Conservation (phyloP, 2,888 invertebrate species). For the Cheilosia pagana region DNA sequence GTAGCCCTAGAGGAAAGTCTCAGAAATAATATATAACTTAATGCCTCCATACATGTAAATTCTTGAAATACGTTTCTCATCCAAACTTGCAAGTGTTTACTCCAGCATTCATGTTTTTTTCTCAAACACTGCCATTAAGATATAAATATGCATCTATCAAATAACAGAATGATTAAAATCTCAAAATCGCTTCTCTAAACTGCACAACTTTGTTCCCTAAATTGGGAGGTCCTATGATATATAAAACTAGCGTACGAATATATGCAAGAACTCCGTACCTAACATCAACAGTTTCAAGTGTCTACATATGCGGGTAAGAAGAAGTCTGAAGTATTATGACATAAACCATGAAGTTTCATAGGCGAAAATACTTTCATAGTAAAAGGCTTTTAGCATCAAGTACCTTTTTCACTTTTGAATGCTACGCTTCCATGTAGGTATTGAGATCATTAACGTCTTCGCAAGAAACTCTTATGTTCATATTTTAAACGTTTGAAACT, state of each 20-base stretch:
- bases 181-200: neutral
- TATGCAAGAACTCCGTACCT: neutral
- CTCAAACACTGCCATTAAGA: neutral
- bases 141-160: neutral
- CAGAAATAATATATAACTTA: no score
- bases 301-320: conserved; percentile 9
- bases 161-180: neutral
- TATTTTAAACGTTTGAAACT: neutral
- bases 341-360: conserved; percentile 50
- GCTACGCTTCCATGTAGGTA: neutral
- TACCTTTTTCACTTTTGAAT: conserved; percentile 34
- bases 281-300: neutral
- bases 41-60: no score
- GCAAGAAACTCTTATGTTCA: conserved; percentile 1
- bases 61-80: no score
- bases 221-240: neutral
- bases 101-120: no score
- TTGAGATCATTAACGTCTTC: conserved; percentile 8
- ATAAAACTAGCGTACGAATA: neutral
- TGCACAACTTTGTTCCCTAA: neutral
- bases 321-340: conserved; percentile 48
- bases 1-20: no score
- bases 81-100: no score
- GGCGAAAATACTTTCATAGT: conserved; percentile 45
- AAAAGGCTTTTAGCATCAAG: conserved; percentile 65